A percentile compares a stretch with the other conserved stretches of the same genome.
Conservation (phyloP, 2,797 vertebrate species). For the Coregonus suidteri region DNA sequence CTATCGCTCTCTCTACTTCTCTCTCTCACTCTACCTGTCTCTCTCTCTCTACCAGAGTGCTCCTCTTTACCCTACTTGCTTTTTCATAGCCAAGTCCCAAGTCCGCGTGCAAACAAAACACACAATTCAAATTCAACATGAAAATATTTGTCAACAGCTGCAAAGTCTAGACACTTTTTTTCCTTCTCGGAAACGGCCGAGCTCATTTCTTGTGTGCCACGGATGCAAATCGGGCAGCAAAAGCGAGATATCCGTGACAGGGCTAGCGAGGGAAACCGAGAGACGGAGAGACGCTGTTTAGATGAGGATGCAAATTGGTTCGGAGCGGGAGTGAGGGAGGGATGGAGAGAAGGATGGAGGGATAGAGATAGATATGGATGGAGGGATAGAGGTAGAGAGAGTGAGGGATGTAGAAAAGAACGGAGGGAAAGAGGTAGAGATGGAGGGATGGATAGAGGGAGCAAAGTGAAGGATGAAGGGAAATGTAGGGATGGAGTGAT, state of each 20-base stretch:
- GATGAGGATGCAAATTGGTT: not conserved
- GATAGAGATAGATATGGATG: slow-evolving; percentile 48
- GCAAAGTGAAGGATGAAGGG: slow-evolving; percentile 21
- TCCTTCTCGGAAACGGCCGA: slow-evolving; percentile 48
- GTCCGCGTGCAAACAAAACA: not conserved
- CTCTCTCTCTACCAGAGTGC: not conserved
- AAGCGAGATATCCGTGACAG: slow-evolving; percentile 13
- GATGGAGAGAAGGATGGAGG: not conserved
- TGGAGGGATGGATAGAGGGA: slow-evolving; percentile 55
- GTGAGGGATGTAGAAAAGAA: slow-evolving; percentile 49
- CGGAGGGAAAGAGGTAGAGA: slow-evolving; percentile 17
- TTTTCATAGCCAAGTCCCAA: not conserved
- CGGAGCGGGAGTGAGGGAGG: not conserved
- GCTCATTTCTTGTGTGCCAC: slow-evolving; percentile 54
- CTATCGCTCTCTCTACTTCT: not conserved
- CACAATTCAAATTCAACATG: slow-evolving; percentile 12
- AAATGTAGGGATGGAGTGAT: slow-evolving; percentile 50
- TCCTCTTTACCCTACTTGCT: slow-evolving; percentile 7
- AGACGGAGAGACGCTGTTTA: not conserved
- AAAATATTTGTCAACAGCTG: slow-evolving; percentile 24
- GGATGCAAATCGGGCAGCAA: slow-evolving; percentile 72
- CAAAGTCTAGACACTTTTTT: slow-evolving; percentile 21
- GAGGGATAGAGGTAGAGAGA: slow-evolving; percentile 57
- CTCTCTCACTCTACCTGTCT: slow-evolving; percentile 18
- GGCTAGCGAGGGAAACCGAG: not conserved